phyloP scores from a whole-genome alignment of 2,888 invertebrate genomes.

The Philereme vetulata region DNA sequence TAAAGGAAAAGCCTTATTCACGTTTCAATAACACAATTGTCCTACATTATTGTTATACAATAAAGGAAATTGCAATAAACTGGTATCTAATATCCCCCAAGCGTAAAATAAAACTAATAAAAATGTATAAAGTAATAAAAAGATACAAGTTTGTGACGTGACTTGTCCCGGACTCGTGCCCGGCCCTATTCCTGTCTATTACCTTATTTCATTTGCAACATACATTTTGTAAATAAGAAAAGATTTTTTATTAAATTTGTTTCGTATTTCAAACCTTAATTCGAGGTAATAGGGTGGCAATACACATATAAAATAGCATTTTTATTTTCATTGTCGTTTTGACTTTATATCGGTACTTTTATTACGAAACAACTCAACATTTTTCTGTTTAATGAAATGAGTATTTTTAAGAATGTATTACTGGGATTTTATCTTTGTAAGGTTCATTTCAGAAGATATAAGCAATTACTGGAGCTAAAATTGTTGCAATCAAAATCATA shows the following conservation, averaged over 20 bases:
- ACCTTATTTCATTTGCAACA: constrained; percentile 10
- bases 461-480: too few species aligned
- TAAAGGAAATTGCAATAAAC: constrained; percentile 27
- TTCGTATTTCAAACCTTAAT: constrained; percentile 2
- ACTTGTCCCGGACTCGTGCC: constrained; percentile 30
- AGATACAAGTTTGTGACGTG: constrained; percentile 38
- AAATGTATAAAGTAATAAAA: constrained; percentile 34
- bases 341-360: too few species aligned
- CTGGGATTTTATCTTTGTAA: too few species aligned
- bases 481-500: too few species aligned
- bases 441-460: too few species aligned
- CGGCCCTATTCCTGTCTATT: constrained; percentile 7
- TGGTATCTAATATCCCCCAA: constrained; percentile 38
- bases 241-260: constrained; percentile 12
- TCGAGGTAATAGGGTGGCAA: background rate
- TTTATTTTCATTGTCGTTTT: too few species aligned
- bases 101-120: constrained; percentile 35
- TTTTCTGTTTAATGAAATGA: too few species aligned
- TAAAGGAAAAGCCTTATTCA: background rate
- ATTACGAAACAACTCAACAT: too few species aligned
- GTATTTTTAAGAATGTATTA: too few species aligned
- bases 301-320: too few species aligned
- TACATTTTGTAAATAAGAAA: constrained; percentile 13
- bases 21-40: constrained; percentile 14
- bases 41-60: constrained; percentile 25